These are phyloP conservation scores for Prochilodus magdalenae DNA, from an alignment of 2,113 vertebrate species.

Conservation along the genomic window DNA sequence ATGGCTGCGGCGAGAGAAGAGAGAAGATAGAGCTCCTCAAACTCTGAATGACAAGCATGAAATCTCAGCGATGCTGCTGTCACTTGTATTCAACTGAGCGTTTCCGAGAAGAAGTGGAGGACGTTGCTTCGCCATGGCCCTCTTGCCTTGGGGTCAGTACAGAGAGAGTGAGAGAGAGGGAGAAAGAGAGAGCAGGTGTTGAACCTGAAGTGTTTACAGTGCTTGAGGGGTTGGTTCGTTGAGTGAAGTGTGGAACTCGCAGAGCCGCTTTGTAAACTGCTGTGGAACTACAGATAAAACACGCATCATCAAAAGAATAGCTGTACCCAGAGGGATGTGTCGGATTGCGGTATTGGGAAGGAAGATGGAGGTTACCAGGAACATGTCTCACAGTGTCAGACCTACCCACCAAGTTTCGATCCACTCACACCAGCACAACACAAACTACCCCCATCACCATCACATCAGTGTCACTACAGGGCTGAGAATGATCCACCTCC, in stretches of 20 bases:
- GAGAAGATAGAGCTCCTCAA: background rate
- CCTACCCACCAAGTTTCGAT: too few relatives aligned
- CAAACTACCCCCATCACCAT: too few relatives aligned
- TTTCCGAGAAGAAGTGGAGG: constrained; percentile 25
- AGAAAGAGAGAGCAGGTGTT: background rate
- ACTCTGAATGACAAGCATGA: constrained; percentile 53
- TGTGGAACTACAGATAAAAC: too few relatives aligned
- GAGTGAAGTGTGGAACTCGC: background rate
- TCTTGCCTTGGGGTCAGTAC: background rate
- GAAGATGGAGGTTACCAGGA: too few relatives aligned
- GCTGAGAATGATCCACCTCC: too few relatives aligned
- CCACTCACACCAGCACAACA: too few relatives aligned
- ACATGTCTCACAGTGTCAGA: too few relatives aligned
- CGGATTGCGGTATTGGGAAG: too few relatives aligned
- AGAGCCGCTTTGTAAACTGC: background rate
- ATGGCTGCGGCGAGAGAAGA: background rate
- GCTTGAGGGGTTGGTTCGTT: background rate
- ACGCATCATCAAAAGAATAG: too few relatives aligned
- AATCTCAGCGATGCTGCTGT: constrained; percentile 51
- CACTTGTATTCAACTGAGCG: constrained; percentile 51
- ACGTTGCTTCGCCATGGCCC: constrained; percentile 3
- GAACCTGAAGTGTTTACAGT: constrained; percentile 31
- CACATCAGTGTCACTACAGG: too few relatives aligned
- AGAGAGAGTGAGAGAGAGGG: constrained; percentile 1
- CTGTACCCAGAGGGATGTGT: too few relatives aligned